Evolutionary conservation across 2,888 invertebrate species (phyloP).

Genomic region (Xanthorhoe spadicearia): DNA sequence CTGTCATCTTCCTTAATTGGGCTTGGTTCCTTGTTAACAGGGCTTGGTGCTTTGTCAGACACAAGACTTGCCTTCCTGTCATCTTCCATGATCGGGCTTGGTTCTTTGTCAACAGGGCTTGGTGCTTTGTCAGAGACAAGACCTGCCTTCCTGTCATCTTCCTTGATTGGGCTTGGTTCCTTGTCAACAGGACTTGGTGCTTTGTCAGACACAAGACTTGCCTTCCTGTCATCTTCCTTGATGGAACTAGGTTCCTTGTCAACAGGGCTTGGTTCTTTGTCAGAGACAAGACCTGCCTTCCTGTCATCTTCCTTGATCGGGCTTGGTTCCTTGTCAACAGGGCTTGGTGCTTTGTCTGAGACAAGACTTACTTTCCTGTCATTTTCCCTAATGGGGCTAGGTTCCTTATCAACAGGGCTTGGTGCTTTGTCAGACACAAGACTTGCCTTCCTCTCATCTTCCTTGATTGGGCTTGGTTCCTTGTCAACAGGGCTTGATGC

Average conservation of each 20-base stretch:
- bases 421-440: slow-evolving; percentile 3
- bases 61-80: slow-evolving; percentile 4
- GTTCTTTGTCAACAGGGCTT: slow-evolving; percentile 31
- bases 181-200: slow-evolving; percentile 23
- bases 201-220: not conserved
- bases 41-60: slow-evolving; percentile 7
- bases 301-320: not conserved
- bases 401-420: slow-evolving; percentile 22
- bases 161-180: slow-evolving; percentile 29
- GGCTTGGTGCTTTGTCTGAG: no score
- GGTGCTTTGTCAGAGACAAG: slow-evolving; percentile 11
- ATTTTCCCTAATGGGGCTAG: slow-evolving; percentile 4
- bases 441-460: slow-evolving; percentile 5
- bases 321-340: no score
- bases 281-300: not conserved
- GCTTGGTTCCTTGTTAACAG: slow-evolving; percentile 15
- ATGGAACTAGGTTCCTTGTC: slow-evolving; percentile 17
- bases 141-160: slow-evolving; percentile 19
- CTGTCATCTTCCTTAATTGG: slow-evolving; percentile 3
- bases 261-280: slow-evolving; percentile 1
- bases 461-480: not conserved
- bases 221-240: slow-evolving; percentile 4
- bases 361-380: slow-evolving; percentile 3
- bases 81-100: slow-evolving; percentile 18
- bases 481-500: slow-evolving; percentile 2